Conservation (phyloP, 2,888 invertebrate species). For the Orgyia antiqua region DNA sequence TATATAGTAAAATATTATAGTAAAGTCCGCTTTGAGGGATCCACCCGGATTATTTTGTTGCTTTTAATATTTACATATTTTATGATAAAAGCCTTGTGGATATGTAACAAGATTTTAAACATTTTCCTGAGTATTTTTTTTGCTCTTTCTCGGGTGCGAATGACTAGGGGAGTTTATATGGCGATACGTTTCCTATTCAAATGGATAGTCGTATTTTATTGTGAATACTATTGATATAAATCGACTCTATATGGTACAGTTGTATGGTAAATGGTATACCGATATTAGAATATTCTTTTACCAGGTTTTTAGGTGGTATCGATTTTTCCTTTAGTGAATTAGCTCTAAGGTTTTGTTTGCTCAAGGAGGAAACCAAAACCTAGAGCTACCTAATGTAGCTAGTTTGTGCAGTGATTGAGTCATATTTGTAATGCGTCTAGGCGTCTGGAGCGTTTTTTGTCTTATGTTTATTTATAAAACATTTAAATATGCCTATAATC, state of each 20-base stretch:
- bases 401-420: no score
- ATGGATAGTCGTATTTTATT: not conserved
- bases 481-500: no score
- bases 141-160: slow-evolving; percentile 6
- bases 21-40: slow-evolving; percentile 21
- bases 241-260: not conserved
- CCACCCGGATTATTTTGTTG: slow-evolving; percentile 33
- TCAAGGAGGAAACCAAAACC: no score
- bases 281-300: no score
- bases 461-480: no score
- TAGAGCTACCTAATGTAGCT: no score
- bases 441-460: no score
- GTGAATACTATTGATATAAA: not conserved
- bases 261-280: no score
- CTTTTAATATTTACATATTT: slow-evolving; percentile 45
- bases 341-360: no score
- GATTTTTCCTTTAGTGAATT: no score
- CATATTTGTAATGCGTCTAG: no score
- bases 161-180: not conserved
- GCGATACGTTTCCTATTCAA: not conserved
- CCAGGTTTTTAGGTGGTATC: no score
- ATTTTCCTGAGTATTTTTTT: slow-evolving; percentile 9
- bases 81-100: slow-evolving; percentile 30
- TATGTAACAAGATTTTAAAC: slow-evolving; percentile 26
- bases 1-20: slow-evolving; percentile 33